Percentiles rank a stretch among this genome's conserved stretches.
These are phyloP conservation scores for Pseudopipra pipra DNA, from an alignment of 2,113 vertebrate species.

Conservation along the genomic window DNA sequence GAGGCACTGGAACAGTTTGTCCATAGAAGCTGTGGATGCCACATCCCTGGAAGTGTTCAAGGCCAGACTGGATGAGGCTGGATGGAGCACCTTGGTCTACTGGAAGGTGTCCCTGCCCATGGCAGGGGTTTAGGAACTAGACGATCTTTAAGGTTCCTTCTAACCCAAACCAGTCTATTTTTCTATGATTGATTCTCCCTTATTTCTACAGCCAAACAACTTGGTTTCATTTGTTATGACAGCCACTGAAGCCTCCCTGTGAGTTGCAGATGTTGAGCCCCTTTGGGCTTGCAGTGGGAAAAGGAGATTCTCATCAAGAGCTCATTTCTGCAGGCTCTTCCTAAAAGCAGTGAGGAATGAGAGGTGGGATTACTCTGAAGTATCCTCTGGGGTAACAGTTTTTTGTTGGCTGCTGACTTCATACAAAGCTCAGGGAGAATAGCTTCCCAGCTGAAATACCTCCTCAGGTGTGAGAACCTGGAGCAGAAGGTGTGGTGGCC, in stretches of 20 bases:
- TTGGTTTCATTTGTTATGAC: not conserved
- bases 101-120: not conserved
- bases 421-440: not conserved
- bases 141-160: not conserved
- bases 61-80: not conserved
- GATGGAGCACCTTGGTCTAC: not conserved
- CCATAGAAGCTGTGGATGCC: not conserved
- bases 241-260: not conserved
- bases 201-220: not conserved
- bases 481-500: not conserved
- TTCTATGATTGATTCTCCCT: not conserved
- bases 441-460: not conserved
- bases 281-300: not conserved
- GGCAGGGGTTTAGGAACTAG: not conserved
- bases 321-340: fast-evolving
- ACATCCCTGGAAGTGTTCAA: not conserved
- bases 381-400: not conserved
- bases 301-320: not conserved
- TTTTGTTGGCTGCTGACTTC: not conserved
- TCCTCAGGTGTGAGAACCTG: not conserved
- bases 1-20: not conserved
- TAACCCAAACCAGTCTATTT: not conserved
- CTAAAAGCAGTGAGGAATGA: not conserved
- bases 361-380: not conserved
- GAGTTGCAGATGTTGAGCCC: not conserved